Percentiles rank a stretch among this genome's conserved stretches.
Conservation (phyloP, 1,140 invertebrate genomes). For the Thaumatotibia leucotreta region DNA sequence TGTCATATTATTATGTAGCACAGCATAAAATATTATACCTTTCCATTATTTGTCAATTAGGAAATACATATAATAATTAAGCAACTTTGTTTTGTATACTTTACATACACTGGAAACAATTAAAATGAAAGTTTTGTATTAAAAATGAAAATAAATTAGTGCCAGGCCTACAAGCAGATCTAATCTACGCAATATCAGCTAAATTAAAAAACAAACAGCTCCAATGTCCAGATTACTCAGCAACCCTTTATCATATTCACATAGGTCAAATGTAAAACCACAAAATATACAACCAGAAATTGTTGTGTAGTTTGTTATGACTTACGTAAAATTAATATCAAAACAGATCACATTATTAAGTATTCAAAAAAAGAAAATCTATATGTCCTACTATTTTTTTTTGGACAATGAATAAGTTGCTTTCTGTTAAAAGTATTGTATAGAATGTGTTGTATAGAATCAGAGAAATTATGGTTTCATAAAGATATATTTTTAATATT, state of each 20-base stretch:
- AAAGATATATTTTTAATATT: too few relatives aligned
- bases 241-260: neutral
- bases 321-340: too few relatives aligned
- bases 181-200: neutral
- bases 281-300: too few relatives aligned
- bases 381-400: too few relatives aligned
- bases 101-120: neutral
- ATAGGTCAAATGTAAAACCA: neutral
- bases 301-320: too few relatives aligned
- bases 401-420: too few relatives aligned
- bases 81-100: neutral
- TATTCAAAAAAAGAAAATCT: too few relatives aligned
- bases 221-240: neutral
- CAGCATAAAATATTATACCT: neutral
- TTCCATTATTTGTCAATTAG: neutral
- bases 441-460: too few relatives aligned
- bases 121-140: neutral
- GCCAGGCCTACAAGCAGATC: neutral
- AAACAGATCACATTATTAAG: too few relatives aligned
- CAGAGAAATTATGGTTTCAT: too few relatives aligned
- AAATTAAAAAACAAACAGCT: neutral
- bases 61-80: neutral
- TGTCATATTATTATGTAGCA: too few relatives aligned
- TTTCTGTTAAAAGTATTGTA: too few relatives aligned
- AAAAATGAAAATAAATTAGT: neutral